Evolutionary conservation across 2,113 vertebrate genomes (phyloP).

Genomic region (Miniopterus natalensis): DNA sequence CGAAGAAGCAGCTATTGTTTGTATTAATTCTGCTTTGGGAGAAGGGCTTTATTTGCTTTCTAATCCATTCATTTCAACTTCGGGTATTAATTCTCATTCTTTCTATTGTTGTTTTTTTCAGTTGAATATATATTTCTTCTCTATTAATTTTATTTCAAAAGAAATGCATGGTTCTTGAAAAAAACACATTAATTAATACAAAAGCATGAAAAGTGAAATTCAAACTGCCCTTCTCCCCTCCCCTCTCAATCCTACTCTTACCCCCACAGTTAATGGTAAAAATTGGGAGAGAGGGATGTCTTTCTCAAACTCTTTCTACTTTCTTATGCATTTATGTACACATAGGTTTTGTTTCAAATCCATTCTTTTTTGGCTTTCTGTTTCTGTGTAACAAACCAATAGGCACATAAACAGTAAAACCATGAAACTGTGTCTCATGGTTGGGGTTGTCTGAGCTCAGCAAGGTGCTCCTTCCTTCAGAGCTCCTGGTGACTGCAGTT

Average conservation of each 20-base stretch:
- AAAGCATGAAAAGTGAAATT: neutral
- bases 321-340: neutral
- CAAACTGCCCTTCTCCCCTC: neutral
- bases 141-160: slow-evolving; percentile 38
- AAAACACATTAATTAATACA: neutral
- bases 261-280: neutral
- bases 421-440: neutral
- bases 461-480: neutral
- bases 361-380: neutral
- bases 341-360: neutral
- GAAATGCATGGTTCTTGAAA: neutral
- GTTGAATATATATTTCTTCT: neutral
- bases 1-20: neutral
- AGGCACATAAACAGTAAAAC: neutral
- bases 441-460: neutral
- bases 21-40: neutral
- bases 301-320: neutral
- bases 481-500: neutral
- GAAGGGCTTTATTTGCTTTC: neutral
- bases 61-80: neutral
- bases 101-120: neutral
- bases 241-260: neutral
- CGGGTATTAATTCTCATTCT: neutral
- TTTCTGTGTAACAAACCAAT: neutral
- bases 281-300: neutral